phyloP scores from a whole-genome alignment of 2,113 vertebrate species.

The Nyctibius bracteatus region DNA sequence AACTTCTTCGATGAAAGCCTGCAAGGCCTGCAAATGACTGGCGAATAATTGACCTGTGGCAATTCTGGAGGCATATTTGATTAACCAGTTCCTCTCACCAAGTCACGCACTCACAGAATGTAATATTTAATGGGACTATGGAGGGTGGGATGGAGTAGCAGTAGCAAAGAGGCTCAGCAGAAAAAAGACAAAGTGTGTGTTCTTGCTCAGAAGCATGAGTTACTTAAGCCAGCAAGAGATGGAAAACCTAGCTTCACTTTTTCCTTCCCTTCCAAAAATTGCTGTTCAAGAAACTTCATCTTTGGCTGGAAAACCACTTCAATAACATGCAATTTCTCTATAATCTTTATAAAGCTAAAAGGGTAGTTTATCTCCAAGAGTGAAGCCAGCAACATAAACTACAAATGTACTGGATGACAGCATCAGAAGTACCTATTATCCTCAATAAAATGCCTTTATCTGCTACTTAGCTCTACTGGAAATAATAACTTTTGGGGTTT shows the following conservation, averaged over 20 bases:
- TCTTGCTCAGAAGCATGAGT: not conserved
- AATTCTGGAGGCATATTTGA: not conserved
- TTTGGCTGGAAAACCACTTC: not conserved
- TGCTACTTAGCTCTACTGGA: constrained; percentile 16
- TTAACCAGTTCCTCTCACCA: not conserved
- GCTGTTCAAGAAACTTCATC: not conserved
- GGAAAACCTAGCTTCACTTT: not conserved
- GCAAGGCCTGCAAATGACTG: not conserved
- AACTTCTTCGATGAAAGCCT: not conserved
- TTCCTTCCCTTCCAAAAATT: not conserved
- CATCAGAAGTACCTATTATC: not conserved
- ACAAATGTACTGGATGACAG: not conserved
- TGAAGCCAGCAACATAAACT: not conserved
- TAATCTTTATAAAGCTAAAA: not conserved
- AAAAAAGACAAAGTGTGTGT: not conserved
- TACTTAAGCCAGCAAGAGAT: not conserved
- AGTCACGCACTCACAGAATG: accelerated
- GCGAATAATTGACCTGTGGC: not conserved
- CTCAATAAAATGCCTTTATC: constrained; percentile 22
- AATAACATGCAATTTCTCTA: not conserved
- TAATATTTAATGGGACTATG: not conserved
- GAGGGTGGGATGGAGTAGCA: not conserved
- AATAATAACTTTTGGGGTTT: not conserved
- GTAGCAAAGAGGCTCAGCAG: not conserved
- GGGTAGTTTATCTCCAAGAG: not conserved